Evolutionary conservation across 1,140 invertebrate genomes (phyloP), one percentile per base, ranked within the genome.

Genomic region (Venustaconcha ellipsiformis): DNA sequence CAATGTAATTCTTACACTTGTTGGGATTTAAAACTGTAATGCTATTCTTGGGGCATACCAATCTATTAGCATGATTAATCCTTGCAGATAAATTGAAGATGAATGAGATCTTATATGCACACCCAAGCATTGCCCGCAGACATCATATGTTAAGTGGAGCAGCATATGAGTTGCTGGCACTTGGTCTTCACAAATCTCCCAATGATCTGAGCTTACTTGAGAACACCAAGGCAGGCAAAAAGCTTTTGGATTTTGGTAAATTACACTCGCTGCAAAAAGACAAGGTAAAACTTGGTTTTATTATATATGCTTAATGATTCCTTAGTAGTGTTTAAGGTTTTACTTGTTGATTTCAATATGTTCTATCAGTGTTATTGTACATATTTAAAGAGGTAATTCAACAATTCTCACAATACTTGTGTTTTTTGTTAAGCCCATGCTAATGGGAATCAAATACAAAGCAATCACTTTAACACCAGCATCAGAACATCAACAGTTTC

Each of bases 61-160:
- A 4, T 59, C 59, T 17, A n/a, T 5, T 55, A 4, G 11, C 30
- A 0, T 62, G 20, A 14, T 8, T 74, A 62, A 69, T 48, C 30
- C 67, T 77, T 70, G 15, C 77, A 87, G 87, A 63, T 30, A 87
- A 86, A 69, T 72, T 81, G 56, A 70, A 74, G 14, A 71, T 77
- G 1, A 85, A 66, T 78, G 74, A 74, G 65, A 65, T 75, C 14
- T 74, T 86, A 4, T 57, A 56, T 17, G 67, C 76, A n/a, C 74
- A 76, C 62, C 67, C 79, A 18, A 79, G 79, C 20, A 62, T 86
- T 12, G 74, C 69, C 14, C 58, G 82, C 12, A 69, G 74, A n/a
- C 87, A 88, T 57, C 74, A 74, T 74, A 72, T 83, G 0, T 71
- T 88, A 64, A 72, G 37, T 18, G 86, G 86, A 55, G 69, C 74